phyloP scores from a whole-genome alignment of 2,888 invertebrate genomes.

The Heliconius ethilla region DNA sequence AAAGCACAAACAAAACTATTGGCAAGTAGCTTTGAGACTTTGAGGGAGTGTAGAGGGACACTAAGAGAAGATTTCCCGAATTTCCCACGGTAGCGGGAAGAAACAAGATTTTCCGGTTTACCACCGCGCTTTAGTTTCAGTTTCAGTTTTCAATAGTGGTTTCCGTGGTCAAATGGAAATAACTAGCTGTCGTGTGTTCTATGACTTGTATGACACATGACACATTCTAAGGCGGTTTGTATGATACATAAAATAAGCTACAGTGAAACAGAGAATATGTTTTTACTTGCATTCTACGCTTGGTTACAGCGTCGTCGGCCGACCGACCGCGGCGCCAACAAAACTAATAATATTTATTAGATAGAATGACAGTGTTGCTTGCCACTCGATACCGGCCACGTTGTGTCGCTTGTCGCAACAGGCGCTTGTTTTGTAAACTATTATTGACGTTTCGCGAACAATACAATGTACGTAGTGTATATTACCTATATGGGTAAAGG shows the following conservation, averaged over 20 bases:
- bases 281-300: constrained; percentile 68
- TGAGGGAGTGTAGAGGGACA: too few species aligned
- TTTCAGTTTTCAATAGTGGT: too few species aligned
- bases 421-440: neutral
- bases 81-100: too few species aligned
- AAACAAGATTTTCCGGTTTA: too few species aligned
- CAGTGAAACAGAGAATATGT: constrained; percentile 59
- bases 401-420: neutral
- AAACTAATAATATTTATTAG: neutral
- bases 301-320: constrained; percentile 51
- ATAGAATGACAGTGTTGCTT: neutral
- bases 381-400: neutral
- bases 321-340: neutral
- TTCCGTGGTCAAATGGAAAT: too few species aligned
- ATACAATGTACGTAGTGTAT: neutral
- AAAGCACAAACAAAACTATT: too few species aligned
- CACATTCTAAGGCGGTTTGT: neutral
- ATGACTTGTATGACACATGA: too few species aligned
- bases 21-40: too few species aligned
- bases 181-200: too few species aligned
- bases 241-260: constrained; percentile 31
- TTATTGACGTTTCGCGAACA: neutral
- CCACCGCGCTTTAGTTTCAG: too few species aligned
- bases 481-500: too few species aligned
- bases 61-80: too few species aligned